Evolutionary conservation across 2,113 vertebrate species (phyloP), one percentile per base, ranked within the genome.

Genomic region (Centrocercus urophasianus): DNA sequence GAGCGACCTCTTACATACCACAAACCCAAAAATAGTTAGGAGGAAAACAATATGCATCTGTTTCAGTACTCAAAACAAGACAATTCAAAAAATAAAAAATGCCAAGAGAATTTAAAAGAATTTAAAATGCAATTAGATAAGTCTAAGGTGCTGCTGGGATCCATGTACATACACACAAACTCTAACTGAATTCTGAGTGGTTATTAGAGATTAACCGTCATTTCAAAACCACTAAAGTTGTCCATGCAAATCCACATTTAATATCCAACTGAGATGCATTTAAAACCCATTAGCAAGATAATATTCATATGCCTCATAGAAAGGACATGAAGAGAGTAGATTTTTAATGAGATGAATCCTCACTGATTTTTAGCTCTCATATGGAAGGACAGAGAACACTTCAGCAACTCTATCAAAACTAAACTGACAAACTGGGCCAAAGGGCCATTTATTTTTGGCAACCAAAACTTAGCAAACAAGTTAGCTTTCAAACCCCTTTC

Each of bases 201-300:
- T 83, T 95, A 66, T 88, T 88, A 64, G 88, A 94, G 86, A 91
- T 77, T 88, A 90, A 78, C 72, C 40, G 38, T 95, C 50, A 83
- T 95, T 95, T 95, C 64, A 88, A 89, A 93, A 80, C 28, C 50
- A 88, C 83, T 95, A 24, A 95, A 93, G 9, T 93, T 96, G 56
- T 87, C 87, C 87, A 89, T 95, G 93, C 89, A 95, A 76, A 93
- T 95, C 89, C 20, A 43, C 73, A 67, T 95, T 95, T 92, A 91
- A 78, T 95, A 95, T 76, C 83, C 90, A 89, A 88, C 65, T 88
- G 93, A 95, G 89, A 95, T 93, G 60, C 72, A 86, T 95, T 95
- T 91, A 89, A 95, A 96, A 89, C 10, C 42, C 52, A 91, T 93
- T 89, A 95, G 79, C 34, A 88, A 77, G 60, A 81, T 86, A 83